A percentile compares a stretch with the other conserved stretches of the same genome.
These are phyloP conservation scores for Neuroscelio doddi DNA, from an alignment of 2,888 invertebrate genomes.

Conservation along the genomic window DNA sequence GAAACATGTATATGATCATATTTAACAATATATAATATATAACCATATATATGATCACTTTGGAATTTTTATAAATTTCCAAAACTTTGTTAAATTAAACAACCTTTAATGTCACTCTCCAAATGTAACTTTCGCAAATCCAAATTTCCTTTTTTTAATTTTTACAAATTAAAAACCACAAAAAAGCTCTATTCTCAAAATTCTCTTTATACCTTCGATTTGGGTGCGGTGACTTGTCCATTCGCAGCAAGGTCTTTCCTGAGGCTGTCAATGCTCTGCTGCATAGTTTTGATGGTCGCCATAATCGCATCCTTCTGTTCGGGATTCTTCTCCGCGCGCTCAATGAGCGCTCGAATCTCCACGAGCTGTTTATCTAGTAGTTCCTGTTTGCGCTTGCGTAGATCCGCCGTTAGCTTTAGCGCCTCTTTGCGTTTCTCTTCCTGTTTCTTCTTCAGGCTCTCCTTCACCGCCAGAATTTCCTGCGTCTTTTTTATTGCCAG, in stretches of 20 bases:
- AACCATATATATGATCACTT: no score
- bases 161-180: no score
- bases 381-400: slow-evolving; percentile 89
- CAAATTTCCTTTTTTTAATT: no score
- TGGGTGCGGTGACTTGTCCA: slow-evolving; percentile 72
- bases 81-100: no score
- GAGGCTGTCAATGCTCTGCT: slow-evolving; percentile 86
- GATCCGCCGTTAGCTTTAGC: slow-evolving; percentile 83
- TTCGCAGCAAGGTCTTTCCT: slow-evolving; percentile 79
- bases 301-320: slow-evolving; percentile 84
- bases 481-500: slow-evolving; percentile 75
- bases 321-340: slow-evolving; percentile 85
- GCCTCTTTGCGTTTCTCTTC: slow-evolving; percentile 84
- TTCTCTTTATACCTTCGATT: slow-evolving; percentile 74
- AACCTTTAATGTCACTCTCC: no score
- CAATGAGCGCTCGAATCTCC: slow-evolving; percentile 88
- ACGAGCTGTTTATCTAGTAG: slow-evolving; percentile 91
- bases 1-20: no score
- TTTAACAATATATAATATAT: no score
- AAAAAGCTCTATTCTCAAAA: no score
- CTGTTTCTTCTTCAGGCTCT: slow-evolving; percentile 81
- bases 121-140: no score
- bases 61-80: no score
- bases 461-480: slow-evolving; percentile 77
- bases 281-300: slow-evolving; percentile 86